Base-by-base conservation (phyloP, 2,113 vertebrate genomes). In the Callopanchax toddi region DNA sequence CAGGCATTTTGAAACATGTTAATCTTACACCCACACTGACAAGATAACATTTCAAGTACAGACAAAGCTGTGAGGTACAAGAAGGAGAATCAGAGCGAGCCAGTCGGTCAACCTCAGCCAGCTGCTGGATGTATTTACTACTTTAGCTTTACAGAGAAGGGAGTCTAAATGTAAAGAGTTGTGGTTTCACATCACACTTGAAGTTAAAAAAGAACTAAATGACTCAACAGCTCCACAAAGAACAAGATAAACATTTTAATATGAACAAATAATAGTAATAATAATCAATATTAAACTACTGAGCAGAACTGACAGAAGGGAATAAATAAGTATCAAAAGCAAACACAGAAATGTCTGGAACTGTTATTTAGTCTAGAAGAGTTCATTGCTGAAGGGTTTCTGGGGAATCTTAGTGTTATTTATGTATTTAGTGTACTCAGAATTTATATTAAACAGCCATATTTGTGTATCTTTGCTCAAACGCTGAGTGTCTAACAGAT, bases 111-210 rank as follows among this genome's bases (percentile, higher is more conserved):
- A 52, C 11, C 8, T 74, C 73, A 65, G 56, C 72, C 32, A 74
- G 68, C 39, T 67, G 45, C 58, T 29, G 32, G 67, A 61, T 29
- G 69, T 49, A 60, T 78, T 81, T 65, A 54, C 51, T 13, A 16
- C 74, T 21, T 29, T 9, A 43, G 52, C 42, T 80, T 76, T 49
- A 67, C 8, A 60, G 39, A 74, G 7, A 20, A 16, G 54, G 46
- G 57, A 59, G 56, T 71, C 42, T 58, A 82, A 76, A 62, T 60
- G 17, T 18, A 58, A 56, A 17, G 1, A 39, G 49, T 37, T 67
- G 51, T 53, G 50, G 77, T 67, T 77, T 9, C 54, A 32, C 13
- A 21, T 34, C 12, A 26, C 17, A 55, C 3, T 48, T 65, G 17
- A 6, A 55, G 55, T 21, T 62, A 42, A 20, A 39, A 61, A n/a